Percentiles rank a stretch among this genome's conserved stretches.
Conservation (phyloP, 2,888 invertebrate genomes). For the Cephus sareptanus region DNA sequence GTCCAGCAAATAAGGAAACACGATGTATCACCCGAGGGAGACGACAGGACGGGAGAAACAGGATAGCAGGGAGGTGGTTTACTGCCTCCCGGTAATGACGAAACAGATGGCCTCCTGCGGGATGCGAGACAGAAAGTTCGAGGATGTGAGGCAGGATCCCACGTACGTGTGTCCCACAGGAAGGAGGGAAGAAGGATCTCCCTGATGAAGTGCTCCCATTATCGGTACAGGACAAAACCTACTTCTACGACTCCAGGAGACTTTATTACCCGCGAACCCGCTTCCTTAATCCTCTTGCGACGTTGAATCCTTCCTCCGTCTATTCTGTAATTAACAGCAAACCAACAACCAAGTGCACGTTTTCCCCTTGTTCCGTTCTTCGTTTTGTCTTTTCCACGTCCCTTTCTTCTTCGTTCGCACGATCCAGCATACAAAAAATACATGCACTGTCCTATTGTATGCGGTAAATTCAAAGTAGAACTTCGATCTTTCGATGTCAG, state of each 20-base stretch:
- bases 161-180: slow-evolving; percentile 51
- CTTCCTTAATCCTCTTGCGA: slow-evolving; percentile 45
- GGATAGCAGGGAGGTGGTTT: slow-evolving; percentile 54
- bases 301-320: slow-evolving; percentile 23
- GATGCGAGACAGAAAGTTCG: slow-evolving; percentile 35
- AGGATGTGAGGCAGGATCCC: slow-evolving; percentile 28
- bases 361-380: no score
- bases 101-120: slow-evolving; percentile 64
- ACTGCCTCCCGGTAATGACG: slow-evolving; percentile 64
- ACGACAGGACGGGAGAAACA: slow-evolving; percentile 39
- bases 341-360: no score
- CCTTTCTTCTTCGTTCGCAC: no score
- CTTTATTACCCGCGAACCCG: slow-evolving; percentile 63
- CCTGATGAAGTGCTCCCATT: slow-evolving; percentile 65
- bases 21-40: slow-evolving; percentile 66
- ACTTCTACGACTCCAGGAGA: slow-evolving; percentile 53
- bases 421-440: no score
- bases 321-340: no score
- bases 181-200: slow-evolving; percentile 44
- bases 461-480: no score
- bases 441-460: no score
- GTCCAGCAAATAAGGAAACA: slow-evolving; percentile 65
- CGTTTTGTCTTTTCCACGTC: no score
- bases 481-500: no score
- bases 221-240: slow-evolving; percentile 64